Conservation (phyloP, 2,113 vertebrate genomes). For the Poecile atricapillus region DNA sequence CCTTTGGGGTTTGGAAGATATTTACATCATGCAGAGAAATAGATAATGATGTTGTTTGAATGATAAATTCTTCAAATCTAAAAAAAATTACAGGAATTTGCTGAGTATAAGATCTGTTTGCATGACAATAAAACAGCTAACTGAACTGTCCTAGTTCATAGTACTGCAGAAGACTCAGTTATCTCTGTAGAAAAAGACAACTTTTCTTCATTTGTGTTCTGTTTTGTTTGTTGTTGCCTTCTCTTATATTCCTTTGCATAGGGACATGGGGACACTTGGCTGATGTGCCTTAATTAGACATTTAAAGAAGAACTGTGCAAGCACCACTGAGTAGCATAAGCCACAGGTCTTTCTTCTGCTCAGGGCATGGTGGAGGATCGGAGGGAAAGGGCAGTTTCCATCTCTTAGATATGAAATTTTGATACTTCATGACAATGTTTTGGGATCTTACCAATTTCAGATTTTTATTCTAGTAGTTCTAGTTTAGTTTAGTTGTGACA, state of each 20-base stretch:
- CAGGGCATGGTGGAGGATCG: not conserved
- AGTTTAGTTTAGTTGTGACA: not conserved
- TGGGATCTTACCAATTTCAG: not conserved
- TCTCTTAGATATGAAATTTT: not conserved
- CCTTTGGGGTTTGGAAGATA: not conserved
- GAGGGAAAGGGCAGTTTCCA: not conserved
- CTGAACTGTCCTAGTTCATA: not conserved
- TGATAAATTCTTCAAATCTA: not conserved
- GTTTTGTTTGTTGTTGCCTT: not conserved
- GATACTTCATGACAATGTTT: not conserved
- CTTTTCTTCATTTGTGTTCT: not conserved
- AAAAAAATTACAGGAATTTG: not conserved
- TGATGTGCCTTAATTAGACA: not conserved
- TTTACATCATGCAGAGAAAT: not conserved
- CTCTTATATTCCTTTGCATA: not conserved
- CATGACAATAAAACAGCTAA: not conserved
- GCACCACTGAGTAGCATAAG: not conserved
- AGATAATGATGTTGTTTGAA: not conserved
- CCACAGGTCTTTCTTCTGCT: not conserved
- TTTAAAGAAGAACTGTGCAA: not conserved
- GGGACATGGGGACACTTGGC: not conserved
- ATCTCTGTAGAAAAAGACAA: not conserved
- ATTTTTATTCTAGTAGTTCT: not conserved
- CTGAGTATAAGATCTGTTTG: not conserved
- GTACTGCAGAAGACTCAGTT: not conserved